Evolutionary conservation across 2,113 vertebrate genomes (phyloP), one percentile per base, ranked within the genome.

Genomic region (Lepus americanus): DNA sequence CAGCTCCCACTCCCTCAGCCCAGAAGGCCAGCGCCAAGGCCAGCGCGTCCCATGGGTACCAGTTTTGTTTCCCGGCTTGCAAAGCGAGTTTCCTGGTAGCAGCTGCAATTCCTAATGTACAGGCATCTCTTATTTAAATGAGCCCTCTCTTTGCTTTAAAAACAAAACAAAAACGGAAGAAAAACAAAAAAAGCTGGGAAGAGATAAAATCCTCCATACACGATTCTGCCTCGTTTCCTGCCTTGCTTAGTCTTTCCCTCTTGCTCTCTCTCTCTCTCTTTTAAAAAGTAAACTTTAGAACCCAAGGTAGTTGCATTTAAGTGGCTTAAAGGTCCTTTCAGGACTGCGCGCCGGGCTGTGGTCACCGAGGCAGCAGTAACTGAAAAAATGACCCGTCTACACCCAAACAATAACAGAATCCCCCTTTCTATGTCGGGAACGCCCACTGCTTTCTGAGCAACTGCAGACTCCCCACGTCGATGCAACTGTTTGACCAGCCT

Each of bases 331-430:
- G 97, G 97, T 97, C 97, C 97, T 98, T 98, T 98, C 98, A 98
- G 97, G 94, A 89, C 98, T 97, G 95, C 80, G 97, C 36, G 94
- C 98, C 95, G 97, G 96, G 98, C 96, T 98, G 98, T 97, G 98
- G 98, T 97, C 98, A 98, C 97, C 98, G 97, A 99, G 98, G 98
- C 98, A 98, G 98, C 98, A 99, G 97, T 99, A 99, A 99, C 98
- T 98, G 98, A 98, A 98, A 98, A 99, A 99, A 99, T 98, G 98
- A 99, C 98, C 98, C 98, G 98, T 99, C 98, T 98, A 98, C 98
- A 98, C 98, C 98, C 98, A 98, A 98, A 99, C 98, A 99, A 99
- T 98, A 98, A 98, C 98, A 98, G 98, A 98, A 98, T 98, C 98
- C 98, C 98, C 98, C 98, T 98, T 99, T 98, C 98, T 98, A 98